Evolutionary conservation across 2,797 vertebrate species (phyloP).

Genomic region (Semotilus atromaculatus): DNA sequence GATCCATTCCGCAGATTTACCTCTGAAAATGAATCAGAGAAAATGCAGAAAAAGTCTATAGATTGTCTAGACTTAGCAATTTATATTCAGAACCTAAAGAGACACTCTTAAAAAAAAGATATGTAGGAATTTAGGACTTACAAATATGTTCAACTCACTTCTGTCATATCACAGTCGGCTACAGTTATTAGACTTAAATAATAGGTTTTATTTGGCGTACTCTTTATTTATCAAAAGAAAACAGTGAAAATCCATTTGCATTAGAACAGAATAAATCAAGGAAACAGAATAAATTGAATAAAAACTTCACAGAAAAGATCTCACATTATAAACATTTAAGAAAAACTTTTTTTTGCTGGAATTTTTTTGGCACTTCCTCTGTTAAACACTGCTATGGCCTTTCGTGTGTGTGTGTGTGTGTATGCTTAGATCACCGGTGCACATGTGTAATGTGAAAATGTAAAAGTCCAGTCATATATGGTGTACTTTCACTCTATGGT

Average conservation of each 20-base stretch:
- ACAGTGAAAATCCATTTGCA: not conserved
- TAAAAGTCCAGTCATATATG: not conserved
- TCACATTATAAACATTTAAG: constrained; percentile 49
- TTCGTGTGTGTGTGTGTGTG: not conserved
- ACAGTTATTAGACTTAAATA: constrained; percentile 39
- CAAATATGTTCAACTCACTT: constrained; percentile 27
- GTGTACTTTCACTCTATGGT: not conserved
- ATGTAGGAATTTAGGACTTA: constrained; percentile 6
- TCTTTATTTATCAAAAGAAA: constrained; percentile 17
- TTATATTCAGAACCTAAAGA: not conserved
- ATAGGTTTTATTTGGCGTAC: not conserved
- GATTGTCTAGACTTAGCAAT: not conserved
- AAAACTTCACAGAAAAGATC: constrained; percentile 49
- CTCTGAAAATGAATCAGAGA: not conserved
- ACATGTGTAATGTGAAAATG: not conserved
- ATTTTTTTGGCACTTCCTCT: not conserved
- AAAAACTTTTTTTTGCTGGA: not conserved
- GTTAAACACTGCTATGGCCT: not conserved
- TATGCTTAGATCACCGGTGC: not conserved
- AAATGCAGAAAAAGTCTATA: not conserved
- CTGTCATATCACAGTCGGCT: constrained; percentile 22
- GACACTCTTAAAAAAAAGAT: not conserved
- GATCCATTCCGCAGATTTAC: not conserved
- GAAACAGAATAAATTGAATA: not conserved
- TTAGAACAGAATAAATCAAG: constrained; percentile 1